Conservation (phyloP, 2,113 vertebrate species). For the Cavia porcellus region DNA sequence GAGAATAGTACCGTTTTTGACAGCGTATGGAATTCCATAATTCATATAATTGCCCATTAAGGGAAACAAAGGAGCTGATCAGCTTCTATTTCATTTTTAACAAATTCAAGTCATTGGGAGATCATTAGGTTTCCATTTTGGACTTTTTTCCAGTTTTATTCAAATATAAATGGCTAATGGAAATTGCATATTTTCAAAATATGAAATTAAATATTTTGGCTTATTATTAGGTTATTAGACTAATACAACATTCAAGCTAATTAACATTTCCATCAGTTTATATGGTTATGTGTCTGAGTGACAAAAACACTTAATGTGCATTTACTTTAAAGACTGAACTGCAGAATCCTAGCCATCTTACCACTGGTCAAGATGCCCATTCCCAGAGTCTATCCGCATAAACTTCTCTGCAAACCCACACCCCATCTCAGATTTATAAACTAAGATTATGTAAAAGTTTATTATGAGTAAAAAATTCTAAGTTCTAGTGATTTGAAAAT, state of each 20-base stretch:
- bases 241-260: neutral
- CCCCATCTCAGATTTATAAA: neutral
- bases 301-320: neutral
- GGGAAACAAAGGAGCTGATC: neutral
- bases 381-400: neutral
- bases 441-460: neutral
- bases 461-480: neutral
- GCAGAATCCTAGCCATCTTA: neutral
- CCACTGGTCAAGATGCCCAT: neutral
- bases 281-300: neutral
- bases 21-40: neutral
- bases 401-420: neutral
- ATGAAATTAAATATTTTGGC: neutral
- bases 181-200: neutral
- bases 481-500: neutral
- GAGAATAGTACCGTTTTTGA: neutral
- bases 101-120: neutral
- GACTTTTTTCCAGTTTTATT: neutral
- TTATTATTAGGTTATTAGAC: neutral
- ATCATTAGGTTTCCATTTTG: neutral
- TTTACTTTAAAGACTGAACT: neutral
- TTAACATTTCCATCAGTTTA: neutral
- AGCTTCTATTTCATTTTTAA: constrained; percentile 35
- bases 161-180: neutral
- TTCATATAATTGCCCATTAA: neutral